Conservation (phyloP, 1,140 invertebrate species). For the Pseudoatta argentina region DNA sequence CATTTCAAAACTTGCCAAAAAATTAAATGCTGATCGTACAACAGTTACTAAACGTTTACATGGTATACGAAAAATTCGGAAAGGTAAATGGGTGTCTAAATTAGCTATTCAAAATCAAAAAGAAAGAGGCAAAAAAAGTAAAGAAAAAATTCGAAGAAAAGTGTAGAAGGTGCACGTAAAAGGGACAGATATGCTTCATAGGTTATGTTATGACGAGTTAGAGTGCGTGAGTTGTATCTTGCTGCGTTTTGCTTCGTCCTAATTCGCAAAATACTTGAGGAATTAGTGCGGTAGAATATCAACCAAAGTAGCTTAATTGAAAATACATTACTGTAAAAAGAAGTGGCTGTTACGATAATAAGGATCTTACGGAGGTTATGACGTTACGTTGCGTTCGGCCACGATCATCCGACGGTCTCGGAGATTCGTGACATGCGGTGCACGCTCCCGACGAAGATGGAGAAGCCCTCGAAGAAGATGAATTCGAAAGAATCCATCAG, state of each 20-base stretch:
- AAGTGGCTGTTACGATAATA: not conserved
- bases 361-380: slow-evolving; percentile 73
- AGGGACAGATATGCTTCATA: not conserved
- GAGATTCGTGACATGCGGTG: slow-evolving; percentile 49
- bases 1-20: too few relatives aligned
- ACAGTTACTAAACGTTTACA: too few relatives aligned
- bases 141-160: not conserved
- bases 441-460: slow-evolving; percentile 76
- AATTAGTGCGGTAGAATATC: not conserved
- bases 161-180: not conserved
- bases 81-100: not conserved
- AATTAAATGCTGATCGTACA: too few relatives aligned
- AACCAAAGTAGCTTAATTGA: not conserved
- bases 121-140: not conserved
- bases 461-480: slow-evolving; percentile 75
- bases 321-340: too few relatives aligned
- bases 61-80: too few relatives aligned
- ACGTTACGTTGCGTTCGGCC: not conserved
- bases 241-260: not conserved
- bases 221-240: not conserved
- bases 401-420: slow-evolving; percentile 1
- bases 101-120: not conserved
- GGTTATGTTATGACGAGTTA: slow-evolving; percentile 44
- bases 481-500: slow-evolving; percentile 89
- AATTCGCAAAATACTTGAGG: not conserved